These are phyloP conservation scores for Drosophila atripex DNA, from an alignment of 2,888 invertebrate species.

Conservation along the genomic window DNA sequence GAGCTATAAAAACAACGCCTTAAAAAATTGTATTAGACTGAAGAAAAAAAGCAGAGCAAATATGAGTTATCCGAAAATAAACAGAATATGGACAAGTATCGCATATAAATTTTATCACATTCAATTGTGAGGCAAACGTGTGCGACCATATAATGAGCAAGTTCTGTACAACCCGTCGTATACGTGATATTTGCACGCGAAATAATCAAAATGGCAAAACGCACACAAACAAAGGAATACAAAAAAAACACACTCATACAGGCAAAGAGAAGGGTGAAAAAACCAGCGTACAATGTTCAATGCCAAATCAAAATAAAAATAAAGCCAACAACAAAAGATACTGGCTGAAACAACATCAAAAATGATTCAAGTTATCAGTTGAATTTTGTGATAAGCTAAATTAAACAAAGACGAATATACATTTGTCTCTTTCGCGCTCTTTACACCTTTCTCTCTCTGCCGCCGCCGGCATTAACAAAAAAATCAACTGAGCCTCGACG, in stretches of 20 bases:
- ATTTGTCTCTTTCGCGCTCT: background rate
- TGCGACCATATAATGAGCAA: constrained; percentile 61
- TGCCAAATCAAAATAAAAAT: constrained; percentile 63
- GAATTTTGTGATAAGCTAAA: constrained; percentile 62
- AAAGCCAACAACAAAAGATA: constrained; percentile 32
- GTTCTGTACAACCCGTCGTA: constrained; percentile 43
- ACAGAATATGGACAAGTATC: constrained; percentile 3
- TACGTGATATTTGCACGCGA: constrained; percentile 74
- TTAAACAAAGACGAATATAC: constrained; percentile 64
- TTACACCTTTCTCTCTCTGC: constrained; percentile 22
- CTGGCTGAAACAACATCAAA: constrained; percentile 28
- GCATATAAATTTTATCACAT: constrained; percentile 63
- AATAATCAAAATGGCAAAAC: constrained; percentile 62
- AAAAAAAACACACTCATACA: constrained; percentile 12
- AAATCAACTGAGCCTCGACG: no score
- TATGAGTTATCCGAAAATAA: background rate
- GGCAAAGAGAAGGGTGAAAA: constrained; percentile 70
- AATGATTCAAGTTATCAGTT: constrained; percentile 68
- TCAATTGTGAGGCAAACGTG: constrained; percentile 58
- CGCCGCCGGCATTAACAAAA: constrained; percentile 51
- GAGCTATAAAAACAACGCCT: constrained; percentile 16
- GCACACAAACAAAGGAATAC: constrained; percentile 30
- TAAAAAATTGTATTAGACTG: background rate
- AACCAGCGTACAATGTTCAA: constrained; percentile 78
- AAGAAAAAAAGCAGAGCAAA: background rate